phyloP scores from a whole-genome alignment of 2,797 vertebrate species.

The Rallus crepitans region DNA sequence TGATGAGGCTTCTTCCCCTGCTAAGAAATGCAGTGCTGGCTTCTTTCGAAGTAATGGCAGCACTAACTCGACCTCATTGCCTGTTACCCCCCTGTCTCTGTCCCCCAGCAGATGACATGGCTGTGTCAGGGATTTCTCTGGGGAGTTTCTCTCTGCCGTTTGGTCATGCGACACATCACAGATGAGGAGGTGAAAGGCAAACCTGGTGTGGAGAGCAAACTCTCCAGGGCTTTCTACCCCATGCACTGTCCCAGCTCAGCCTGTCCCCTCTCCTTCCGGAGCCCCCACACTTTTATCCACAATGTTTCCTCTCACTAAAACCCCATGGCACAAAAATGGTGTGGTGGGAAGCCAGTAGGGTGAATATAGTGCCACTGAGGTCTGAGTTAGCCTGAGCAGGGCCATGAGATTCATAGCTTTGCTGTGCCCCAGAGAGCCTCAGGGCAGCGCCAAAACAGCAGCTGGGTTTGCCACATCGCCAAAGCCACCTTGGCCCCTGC shows the following conservation, averaged over 20 bases:
- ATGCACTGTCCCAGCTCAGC: neutral
- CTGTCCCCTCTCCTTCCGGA: neutral
- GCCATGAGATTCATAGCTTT: neutral
- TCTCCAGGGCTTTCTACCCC: neutral
- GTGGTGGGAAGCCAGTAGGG: accelerated
- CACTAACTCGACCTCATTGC: neutral
- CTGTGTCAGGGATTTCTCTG: neutral
- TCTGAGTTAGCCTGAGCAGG: neutral
- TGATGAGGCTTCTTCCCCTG: conserved; percentile 47
- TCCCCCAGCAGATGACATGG: neutral
- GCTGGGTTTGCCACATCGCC: neutral
- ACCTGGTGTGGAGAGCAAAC: neutral
- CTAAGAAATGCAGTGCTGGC: neutral
- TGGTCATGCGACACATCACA: accelerated
- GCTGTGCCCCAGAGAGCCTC: neutral
- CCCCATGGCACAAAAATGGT: neutral
- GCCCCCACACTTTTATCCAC: neutral
- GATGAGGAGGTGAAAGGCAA: neutral
- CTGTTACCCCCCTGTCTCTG: neutral
- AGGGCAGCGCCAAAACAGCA: neutral
- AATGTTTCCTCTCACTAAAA: neutral
- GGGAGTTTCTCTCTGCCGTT: neutral
- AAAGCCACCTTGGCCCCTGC: neutral
- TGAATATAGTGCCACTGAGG: neutral
- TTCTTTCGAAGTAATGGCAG: neutral